Percentiles rank a stretch among this genome's conserved stretches.
phyloP scores from a whole-genome alignment of 2,113 vertebrate species.

The Ptilonorhynchus violaceus region DNA sequence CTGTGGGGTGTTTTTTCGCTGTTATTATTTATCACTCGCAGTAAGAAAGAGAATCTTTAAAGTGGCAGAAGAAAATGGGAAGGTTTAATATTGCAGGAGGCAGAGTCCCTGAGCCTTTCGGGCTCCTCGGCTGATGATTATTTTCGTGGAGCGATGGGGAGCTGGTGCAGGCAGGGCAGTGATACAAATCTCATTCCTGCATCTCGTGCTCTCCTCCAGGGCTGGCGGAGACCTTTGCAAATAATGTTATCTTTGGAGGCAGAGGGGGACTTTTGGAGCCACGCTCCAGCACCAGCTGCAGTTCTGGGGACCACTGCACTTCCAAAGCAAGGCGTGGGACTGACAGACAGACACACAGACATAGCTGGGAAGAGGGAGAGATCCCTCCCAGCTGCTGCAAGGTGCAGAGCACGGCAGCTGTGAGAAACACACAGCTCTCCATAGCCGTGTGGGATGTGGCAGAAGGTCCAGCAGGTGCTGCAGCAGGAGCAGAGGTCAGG shows the following conservation, averaged over 20 bases:
- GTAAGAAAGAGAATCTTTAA: conserved; percentile 68
- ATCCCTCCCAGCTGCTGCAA: background rate
- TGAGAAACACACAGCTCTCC: rapidly evolving
- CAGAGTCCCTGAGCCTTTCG: conserved; percentile 15
- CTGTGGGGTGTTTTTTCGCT: conserved; percentile 34
- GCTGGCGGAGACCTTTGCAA: background rate
- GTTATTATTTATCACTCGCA: conserved; percentile 59
- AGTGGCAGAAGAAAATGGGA: conserved; percentile 47
- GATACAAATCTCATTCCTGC: background rate
- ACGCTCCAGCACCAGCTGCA: background rate
- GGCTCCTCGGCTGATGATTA: background rate
- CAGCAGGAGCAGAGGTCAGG: background rate
- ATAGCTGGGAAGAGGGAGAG: background rate
- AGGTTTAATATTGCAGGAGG: conserved; percentile 54
- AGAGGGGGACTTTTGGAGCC: background rate
- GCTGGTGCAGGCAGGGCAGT: background rate
- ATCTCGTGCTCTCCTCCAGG: background rate
- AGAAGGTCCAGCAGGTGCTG: background rate
- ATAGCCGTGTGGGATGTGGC: rapidly evolving
- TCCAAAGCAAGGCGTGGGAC: background rate
- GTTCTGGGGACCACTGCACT: background rate
- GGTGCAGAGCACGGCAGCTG: rapidly evolving
- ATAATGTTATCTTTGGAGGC: background rate
- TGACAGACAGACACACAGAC: background rate
- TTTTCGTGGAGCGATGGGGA: background rate